Evolutionary conservation across 2,113 vertebrate species (phyloP), one percentile per base, ranked within the genome.

Genomic region (Gila orcuttii): DNA sequence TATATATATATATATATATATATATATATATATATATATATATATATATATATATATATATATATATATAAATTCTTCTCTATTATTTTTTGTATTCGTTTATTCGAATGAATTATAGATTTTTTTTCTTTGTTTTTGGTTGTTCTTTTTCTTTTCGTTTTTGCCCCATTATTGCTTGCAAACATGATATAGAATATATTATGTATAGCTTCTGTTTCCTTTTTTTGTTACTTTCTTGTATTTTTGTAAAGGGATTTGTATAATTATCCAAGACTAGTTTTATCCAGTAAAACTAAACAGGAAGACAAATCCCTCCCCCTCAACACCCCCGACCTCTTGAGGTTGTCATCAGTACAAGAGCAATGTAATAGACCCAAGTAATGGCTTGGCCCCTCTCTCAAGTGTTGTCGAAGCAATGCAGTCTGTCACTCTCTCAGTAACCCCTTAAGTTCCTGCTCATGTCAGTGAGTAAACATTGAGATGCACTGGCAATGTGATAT

Each of bases 401-500:
- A 88, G 60, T 0, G 0, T 71, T 87, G 60, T 75, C 82, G 83
- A 90, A 90, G 83, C 82, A 91, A 86, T 88, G 62, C 81, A 83
- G 85, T 84, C 45, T 88, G 86, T 82, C 90, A 80, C 66, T 57
- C 75, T 88, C 90, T 89, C 79, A 23, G 57, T 91, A 87, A 90
- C 47, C 85, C 85, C 91, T 36, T 0, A 59, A 78, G 82, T 90
- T 92, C 69, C 25, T 86, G 88, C 91, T 86, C 36, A 85, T 86
- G 85, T 85, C 71, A 64, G 62, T 90, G 89, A n/a, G 59, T 87
- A 81, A 94, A 92, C 79, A 90, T 42, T 84, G 59, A 88, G 77
- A 85, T 83, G 55, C 66, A 52, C 84, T 25, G 66, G 87, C 87
- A 88, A 60, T 90, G 93, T 92, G 77, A 90, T 89, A 88, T 91